These are phyloP conservation scores for Chondrilla cf. caribensis DNA, from an alignment of 37 sponge, comb jelly and placozoan genomes.

Conservation along the genomic window DNA sequence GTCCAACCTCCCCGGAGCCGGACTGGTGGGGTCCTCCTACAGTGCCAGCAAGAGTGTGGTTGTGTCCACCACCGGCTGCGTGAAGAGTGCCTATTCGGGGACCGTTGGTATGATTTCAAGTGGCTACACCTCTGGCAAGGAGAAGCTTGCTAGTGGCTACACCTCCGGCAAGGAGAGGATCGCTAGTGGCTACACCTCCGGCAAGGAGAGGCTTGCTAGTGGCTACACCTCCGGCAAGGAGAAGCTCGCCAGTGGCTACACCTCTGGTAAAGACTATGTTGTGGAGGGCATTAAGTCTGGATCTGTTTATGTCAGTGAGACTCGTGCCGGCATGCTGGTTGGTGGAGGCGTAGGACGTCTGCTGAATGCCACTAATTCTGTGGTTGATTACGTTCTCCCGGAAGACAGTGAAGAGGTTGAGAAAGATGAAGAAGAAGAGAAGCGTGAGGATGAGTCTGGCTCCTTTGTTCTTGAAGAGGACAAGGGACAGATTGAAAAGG, in stretches of 20 bases:
- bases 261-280: constrained; percentile 17
- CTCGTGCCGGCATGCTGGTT: constrained; percentile 48
- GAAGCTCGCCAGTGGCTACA: not conserved
- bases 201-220: constrained; percentile 1
- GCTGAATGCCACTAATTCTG: constrained; percentile 38
- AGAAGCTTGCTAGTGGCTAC: constrained; percentile 5
- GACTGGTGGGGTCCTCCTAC: constrained; percentile 10
- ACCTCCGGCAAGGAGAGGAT: constrained; percentile 11
- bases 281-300: constrained; percentile 18
- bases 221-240: constrained; percentile 27
- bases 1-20: constrained; percentile 12
- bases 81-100: constrained; percentile 1
- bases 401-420: constrained; percentile 45
- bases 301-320: constrained; percentile 30
- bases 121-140: constrained; percentile 8
- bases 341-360: constrained; percentile 49
- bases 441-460: not conserved
- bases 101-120: not conserved
- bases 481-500: constrained; percentile 23
- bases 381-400: constrained; percentile 57
- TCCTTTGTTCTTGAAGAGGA: not conserved
- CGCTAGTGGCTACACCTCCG: not conserved
- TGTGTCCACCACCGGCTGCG: not conserved
- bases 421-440: constrained; percentile 26
- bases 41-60: not conserved